Base-by-base conservation (phyloP, 2,888 invertebrate genomes). In the Gnatocerus cornutus region DNA sequence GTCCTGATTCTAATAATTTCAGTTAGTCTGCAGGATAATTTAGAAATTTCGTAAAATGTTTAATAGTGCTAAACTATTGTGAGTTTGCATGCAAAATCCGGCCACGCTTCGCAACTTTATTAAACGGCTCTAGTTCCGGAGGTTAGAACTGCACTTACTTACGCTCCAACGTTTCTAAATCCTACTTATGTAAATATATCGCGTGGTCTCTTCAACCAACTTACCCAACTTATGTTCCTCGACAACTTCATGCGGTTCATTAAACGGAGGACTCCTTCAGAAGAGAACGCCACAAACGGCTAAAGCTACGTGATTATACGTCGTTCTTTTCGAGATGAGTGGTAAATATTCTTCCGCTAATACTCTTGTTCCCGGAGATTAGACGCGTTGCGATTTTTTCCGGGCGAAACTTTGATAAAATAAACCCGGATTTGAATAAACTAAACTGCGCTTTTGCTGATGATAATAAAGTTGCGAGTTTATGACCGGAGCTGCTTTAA, bases 161-260 rank as follows among this genome's bases (percentile, higher is more conserved):
- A 59, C 56, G 59, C 59, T 45, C 46, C 13, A 46, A 30, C 30
- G 45, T 59, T 30, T 46, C 33, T 13, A 46, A 52, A 63, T 63
- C 53, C 63, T 43, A 53, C 63, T 63, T 63, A 63, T 63, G 63
- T 53, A 63, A 63, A 63, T 63, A 63, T 63, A 63, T 53, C 21
- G 61, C 37, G 52, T 53, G 63, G 63, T 53, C 63, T 63, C 63
- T 53, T 63, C 63, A 14, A 12, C 59, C 33, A 59, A 59, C 59
- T 59, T 46, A 43, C 9, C 48, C 46, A 46, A 61, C 61, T 61
- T 61, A 21, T 33, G 39, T 39, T 48, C 12, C 27, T 21, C 21
- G 37, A 14, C 59, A 59, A 59, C 59, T 59, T 46, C 30, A 43
- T 59, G 59, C 62, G 62, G 50, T 62, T 62, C 62, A 62, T 62